phyloP scores from a whole-genome alignment of 2,888 invertebrate genomes.

The Rhopalosiphum nymphaeae region DNA sequence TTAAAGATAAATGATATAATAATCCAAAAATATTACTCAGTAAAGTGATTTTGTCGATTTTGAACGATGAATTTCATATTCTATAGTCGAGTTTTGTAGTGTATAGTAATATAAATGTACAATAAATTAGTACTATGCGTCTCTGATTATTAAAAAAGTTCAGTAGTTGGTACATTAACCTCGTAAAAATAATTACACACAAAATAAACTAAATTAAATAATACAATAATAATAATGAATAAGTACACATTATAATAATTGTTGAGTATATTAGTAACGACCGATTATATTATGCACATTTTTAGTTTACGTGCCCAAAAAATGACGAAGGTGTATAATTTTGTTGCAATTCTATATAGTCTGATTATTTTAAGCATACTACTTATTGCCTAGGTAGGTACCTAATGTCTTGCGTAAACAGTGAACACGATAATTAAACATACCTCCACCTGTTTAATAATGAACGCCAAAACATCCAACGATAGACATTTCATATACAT shows the following conservation, averaged over 20 bases:
- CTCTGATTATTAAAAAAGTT: neutral
- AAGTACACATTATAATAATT: neutral
- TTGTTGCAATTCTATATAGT: neutral
- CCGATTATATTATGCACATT: neutral
- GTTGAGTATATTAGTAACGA: neutral
- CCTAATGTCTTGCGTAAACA: neutral
- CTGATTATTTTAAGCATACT: neutral
- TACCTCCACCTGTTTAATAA: neutral
- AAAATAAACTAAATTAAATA: neutral
- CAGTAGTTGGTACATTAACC: neutral
- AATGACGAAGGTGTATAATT: neutral
- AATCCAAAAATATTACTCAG: neutral
- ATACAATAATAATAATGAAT: neutral
- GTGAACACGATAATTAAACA: neutral
- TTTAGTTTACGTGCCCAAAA: neutral
- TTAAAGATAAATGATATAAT: neutral
- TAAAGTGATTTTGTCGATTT: neutral
- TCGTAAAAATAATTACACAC: neutral
- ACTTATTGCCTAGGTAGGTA: neutral
- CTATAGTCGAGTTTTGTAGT: neutral
- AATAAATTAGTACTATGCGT: neutral
- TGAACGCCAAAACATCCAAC: neutral
- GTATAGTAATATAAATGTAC: neutral
- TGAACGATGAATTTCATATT: neutral
- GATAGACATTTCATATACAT: neutral